Percentiles rank a stretch among this genome's conserved stretches.
Conservation (phyloP, 2,113 vertebrate species). For the Tachysurus fulvidraco region DNA sequence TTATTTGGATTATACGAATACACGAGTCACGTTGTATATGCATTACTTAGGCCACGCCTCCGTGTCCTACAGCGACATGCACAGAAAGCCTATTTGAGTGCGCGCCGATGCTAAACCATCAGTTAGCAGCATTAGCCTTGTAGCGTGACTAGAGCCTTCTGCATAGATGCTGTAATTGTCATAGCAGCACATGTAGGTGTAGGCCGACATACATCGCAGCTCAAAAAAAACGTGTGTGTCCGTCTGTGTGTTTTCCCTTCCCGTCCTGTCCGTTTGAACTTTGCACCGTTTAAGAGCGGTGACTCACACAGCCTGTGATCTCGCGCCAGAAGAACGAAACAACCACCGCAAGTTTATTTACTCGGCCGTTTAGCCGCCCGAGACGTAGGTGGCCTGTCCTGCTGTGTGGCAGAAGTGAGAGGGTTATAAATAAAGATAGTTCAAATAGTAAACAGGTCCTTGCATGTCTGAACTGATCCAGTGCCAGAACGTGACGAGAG, state of each 20-base stretch:
- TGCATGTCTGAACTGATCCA: neutral
- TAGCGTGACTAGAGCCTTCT: neutral
- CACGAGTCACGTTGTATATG: neutral
- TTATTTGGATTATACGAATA: neutral
- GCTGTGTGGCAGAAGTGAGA: conserved; percentile 2
- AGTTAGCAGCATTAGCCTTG: conserved; percentile 7
- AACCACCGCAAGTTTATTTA: conserved; percentile 37
- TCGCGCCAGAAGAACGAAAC: conserved; percentile 17
- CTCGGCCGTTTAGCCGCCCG: neutral
- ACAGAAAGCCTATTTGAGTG: neutral
- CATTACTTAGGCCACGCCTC: neutral
- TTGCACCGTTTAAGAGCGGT: neutral
- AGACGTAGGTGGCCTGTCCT: conserved; percentile 31
- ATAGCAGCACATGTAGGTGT: conserved; percentile 18
- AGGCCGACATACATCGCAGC: conserved; percentile 31
- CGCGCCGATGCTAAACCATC: neutral
- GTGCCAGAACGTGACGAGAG: neutral
- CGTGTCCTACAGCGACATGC: neutral
- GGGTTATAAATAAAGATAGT: neutral
- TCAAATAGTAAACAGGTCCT: neutral
- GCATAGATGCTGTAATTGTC: neutral
- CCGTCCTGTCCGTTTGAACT: conserved; percentile 28
- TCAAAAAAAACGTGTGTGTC: conserved; percentile 1
- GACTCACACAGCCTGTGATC: conserved; percentile 7
- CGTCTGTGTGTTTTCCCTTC: conserved; percentile 16